A percentile compares a stretch with the other conserved stretches of the same genome.
phyloP scores from a whole-genome alignment of 2,113 vertebrate genomes.

The Clarias gariepinus region DNA sequence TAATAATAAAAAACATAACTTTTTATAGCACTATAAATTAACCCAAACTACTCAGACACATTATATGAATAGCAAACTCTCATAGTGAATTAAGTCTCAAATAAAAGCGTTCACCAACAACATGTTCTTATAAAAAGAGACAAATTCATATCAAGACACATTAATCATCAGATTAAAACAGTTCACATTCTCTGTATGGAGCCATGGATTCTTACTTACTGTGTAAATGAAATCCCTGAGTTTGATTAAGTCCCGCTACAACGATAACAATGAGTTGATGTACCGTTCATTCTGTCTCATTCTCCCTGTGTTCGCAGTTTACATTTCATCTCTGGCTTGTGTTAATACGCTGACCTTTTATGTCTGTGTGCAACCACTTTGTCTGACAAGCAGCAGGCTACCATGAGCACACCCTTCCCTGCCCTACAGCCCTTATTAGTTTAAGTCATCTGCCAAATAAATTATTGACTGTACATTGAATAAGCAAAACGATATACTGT shows the following conservation, averaged over 20 bases:
- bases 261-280: conserved; percentile 31
- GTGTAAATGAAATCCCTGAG: conserved; percentile 37
- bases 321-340: conserved; percentile 52
- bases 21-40: not conserved
- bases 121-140: not conserved
- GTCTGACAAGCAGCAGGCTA: conserved; percentile 50
- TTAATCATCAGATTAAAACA: not conserved
- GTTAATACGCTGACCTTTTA: conserved; percentile 54
- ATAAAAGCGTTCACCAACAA: not conserved
- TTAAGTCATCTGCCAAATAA: conserved; percentile 44
- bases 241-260: conserved; percentile 41
- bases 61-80: not conserved
- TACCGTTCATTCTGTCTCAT: conserved; percentile 24
- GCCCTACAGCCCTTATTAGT: conserved; percentile 55
- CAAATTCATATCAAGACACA: not conserved
- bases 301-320: conserved; percentile 51
- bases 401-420: conserved; percentile 50
- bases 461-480: conserved; percentile 49
- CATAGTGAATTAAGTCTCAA: not conserved
- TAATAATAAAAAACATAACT: not conserved
- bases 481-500: not conserved
- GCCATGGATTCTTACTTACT: conserved; percentile 37
- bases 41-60: not conserved
- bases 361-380: conserved; percentile 48
- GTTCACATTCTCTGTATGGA: conserved; percentile 10